phyloP scores from a whole-genome alignment of 2,888 invertebrate species.

The Microdon myrmicae region DNA sequence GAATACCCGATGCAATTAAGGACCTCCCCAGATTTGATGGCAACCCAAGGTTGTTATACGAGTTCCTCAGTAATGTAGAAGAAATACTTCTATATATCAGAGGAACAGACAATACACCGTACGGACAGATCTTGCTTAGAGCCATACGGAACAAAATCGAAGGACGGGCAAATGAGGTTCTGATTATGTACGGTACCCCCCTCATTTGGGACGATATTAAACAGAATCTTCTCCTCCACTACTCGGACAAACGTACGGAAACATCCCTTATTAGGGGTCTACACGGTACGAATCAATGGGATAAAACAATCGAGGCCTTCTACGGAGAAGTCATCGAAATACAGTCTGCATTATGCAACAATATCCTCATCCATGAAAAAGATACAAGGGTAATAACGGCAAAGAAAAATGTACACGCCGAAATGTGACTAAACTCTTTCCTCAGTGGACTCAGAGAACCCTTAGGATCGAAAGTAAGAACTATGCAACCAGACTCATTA shows the following conservation, averaged over 20 bases:
- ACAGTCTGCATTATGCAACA: conserved; percentile 23
- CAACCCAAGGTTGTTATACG: conserved; percentile 26
- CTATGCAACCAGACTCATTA: too few species aligned
- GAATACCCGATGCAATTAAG: conserved; percentile 38
- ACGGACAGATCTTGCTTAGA: conserved; percentile 11
- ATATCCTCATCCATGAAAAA: conserved; percentile 33
- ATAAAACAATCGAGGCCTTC: too few species aligned
- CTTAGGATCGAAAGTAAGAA: too few species aligned
- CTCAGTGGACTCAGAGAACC: too few species aligned
- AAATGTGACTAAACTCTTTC: conserved; percentile 46
- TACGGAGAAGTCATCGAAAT: conserved; percentile 39
- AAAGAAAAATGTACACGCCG: conserved; percentile 26
- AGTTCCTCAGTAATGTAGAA: conserved; percentile 30
- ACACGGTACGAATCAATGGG: too few species aligned
- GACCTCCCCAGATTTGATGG: conserved; percentile 35
- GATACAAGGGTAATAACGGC: conserved; percentile 27
- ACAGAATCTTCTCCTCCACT: conserved; percentile 27
- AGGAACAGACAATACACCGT: conserved; percentile 12
- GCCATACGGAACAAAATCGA: conserved; percentile 31
- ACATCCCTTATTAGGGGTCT: conserved; percentile 24
- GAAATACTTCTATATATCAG: conserved; percentile 24
- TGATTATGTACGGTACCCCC: conserved; percentile 40
- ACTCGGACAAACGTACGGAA: conserved; percentile 35
- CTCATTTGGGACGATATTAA: conserved; percentile 25
- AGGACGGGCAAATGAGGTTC: conserved; percentile 32